phyloP scores from a whole-genome alignment of 2,797 vertebrate genomes.

The Gadopsis marmoratus region DNA sequence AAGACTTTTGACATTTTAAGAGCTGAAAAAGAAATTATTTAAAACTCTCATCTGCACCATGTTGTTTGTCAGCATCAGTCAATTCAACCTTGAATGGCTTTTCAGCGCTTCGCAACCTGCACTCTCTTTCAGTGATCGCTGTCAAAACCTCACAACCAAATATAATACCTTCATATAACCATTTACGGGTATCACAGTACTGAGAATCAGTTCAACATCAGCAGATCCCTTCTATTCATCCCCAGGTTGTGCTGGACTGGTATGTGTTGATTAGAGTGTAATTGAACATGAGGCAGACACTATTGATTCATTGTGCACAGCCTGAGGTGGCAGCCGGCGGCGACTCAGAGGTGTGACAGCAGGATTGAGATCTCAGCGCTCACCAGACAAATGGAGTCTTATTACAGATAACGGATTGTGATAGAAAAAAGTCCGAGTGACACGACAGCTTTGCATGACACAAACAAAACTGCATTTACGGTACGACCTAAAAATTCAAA shows the following conservation, averaged over 20 bases:
- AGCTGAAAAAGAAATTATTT: background rate
- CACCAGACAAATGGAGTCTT: conserved; percentile 50
- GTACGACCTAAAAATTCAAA: background rate
- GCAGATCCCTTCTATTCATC: conserved; percentile 48
- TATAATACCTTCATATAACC: conserved; percentile 15
- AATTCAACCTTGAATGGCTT: background rate
- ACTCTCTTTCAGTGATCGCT: background rate
- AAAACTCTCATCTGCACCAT: background rate
- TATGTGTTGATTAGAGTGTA: conserved; percentile 67
- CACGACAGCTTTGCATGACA: conserved; percentile 26
- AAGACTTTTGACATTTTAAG: background rate
- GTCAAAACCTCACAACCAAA: conserved; percentile 12
- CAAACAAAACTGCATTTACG: conserved; percentile 30
- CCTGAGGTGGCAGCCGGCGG: conserved; percentile 68
- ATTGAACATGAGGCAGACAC: conserved; percentile 69
- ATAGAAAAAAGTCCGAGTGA: conserved; percentile 22
- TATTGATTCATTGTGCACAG: conserved; percentile 71
- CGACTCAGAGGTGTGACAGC: conserved; percentile 58
- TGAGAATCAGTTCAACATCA: conserved; percentile 37
- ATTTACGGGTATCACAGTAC: conserved; percentile 17
- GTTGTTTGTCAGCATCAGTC: background rate
- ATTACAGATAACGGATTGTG: conserved; percentile 53
- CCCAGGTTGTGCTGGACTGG: conserved; percentile 24
- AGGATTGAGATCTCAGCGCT: conserved; percentile 69
- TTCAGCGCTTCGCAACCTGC: background rate